Evolutionary conservation across 2,888 invertebrate genomes (phyloP).

Genomic region (Erebia epiphron): DNA sequence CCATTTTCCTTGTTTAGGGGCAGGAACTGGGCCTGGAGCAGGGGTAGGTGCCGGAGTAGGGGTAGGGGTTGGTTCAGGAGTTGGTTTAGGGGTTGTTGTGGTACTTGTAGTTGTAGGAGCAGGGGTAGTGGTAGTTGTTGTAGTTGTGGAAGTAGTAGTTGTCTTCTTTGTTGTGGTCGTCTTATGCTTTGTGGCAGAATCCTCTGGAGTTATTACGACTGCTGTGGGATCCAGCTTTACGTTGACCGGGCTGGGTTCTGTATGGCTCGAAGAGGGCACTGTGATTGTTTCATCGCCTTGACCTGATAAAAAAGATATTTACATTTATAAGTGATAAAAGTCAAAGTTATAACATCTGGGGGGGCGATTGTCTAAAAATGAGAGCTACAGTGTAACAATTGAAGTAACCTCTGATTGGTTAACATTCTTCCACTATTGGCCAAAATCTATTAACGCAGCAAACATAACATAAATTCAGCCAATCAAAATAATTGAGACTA

Average conservation of each 20-base stretch:
- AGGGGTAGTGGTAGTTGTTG: slow-evolving; percentile 49
- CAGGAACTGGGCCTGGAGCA: slow-evolving; percentile 55
- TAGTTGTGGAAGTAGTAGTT: slow-evolving; percentile 41
- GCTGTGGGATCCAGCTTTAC: slow-evolving; percentile 9
- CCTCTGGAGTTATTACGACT: neutral
- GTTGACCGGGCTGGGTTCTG: neutral
- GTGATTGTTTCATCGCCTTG: slow-evolving; percentile 43
- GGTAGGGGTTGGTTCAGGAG: slow-evolving; percentile 51
- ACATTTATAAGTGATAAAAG: neutral
- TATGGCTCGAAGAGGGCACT: slow-evolving; percentile 35
- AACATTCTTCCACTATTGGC: too few relatives aligned
- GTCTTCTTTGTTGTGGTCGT: neutral
- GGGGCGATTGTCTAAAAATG: too few relatives aligned
- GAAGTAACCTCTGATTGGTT: too few relatives aligned
- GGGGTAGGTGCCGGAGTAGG: slow-evolving; percentile 65
- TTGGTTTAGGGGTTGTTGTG: slow-evolving; percentile 33
- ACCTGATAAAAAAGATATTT: slow-evolving; percentile 41
- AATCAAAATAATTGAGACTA: too few relatives aligned
- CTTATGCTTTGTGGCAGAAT: neutral
- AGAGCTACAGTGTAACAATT: too few relatives aligned
- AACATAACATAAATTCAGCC: too few relatives aligned
- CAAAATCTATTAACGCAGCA: too few relatives aligned
- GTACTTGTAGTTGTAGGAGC: slow-evolving; percentile 38
- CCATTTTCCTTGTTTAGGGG: slow-evolving; percentile 66
- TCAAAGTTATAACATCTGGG: too few relatives aligned